These are phyloP conservation scores for Oligia strigilis DNA, from an alignment of 2,888 invertebrate genomes.

Conservation along the genomic window DNA sequence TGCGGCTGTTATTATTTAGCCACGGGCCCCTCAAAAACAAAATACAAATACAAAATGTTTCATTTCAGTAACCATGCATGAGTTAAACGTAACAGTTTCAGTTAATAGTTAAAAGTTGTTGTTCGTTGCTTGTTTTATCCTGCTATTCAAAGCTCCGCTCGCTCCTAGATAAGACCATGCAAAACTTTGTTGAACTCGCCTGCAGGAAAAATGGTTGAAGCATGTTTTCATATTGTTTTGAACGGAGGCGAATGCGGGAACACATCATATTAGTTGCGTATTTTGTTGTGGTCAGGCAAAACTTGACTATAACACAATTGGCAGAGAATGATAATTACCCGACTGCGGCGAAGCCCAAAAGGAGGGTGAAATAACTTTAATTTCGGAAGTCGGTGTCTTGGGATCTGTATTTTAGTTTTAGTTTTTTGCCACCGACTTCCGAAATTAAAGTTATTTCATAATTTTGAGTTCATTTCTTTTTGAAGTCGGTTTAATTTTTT, in stretches of 20 bases:
- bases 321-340: neutral
- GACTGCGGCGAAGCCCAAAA: too few relatives aligned
- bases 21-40: too few relatives aligned
- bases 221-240: conserved; percentile 38
- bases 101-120: conserved; percentile 38
- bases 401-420: too few relatives aligned
- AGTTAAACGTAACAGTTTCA: conserved; percentile 35
- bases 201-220: conserved; percentile 1
- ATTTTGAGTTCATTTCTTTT: too few relatives aligned
- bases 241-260: neutral
- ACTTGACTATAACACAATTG: neutral
- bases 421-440: too few relatives aligned
- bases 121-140: conserved; percentile 47
- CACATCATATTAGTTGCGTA: neutral
- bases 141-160: conserved; percentile 19
- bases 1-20: too few relatives aligned
- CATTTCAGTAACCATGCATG: neutral
- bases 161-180: conserved; percentile 14
- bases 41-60: too few relatives aligned
- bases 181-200: conserved; percentile 13
- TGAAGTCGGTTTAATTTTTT: too few relatives aligned
- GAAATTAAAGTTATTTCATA: too few relatives aligned
- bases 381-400: too few relatives aligned
- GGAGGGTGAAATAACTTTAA: too few relatives aligned
- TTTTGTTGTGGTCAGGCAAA: neutral